Percentiles rank a stretch among this genome's conserved stretches.
These are phyloP conservation scores for Botrylloides violaceus DNA, from an alignment of 23 tunicate species.

Conservation along the genomic window DNA sequence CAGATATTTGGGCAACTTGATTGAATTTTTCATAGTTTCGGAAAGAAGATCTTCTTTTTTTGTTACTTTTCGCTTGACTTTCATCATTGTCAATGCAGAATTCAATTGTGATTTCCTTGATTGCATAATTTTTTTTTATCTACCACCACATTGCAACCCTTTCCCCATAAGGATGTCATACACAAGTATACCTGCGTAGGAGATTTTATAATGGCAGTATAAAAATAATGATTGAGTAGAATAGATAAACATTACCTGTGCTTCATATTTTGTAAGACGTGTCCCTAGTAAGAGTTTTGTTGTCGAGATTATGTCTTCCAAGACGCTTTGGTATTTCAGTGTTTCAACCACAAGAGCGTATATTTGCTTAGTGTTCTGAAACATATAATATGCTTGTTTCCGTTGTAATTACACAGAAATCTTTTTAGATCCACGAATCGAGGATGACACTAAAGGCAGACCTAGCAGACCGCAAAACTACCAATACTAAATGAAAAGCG, in stretches of 20 bases:
- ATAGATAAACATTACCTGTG: slow-evolving; percentile 2
- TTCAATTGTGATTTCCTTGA: slow-evolving; percentile 48
- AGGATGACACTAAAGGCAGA: no score
- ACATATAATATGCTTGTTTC: no score
- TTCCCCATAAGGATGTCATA: slow-evolving; percentile 83
- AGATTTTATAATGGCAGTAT: neutral
- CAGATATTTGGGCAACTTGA: slow-evolving; percentile 44
- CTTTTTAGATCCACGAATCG: no score
- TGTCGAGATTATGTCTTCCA: slow-evolving; percentile 52
- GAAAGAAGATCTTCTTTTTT: slow-evolving; percentile 37
- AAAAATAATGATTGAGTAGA: no score
- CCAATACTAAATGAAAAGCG: no score
- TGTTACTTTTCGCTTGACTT: slow-evolving; percentile 59
- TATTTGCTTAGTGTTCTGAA: slow-evolving; percentile 55
- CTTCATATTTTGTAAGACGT: slow-evolving; percentile 10
- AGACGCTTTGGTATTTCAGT: slow-evolving; percentile 43
- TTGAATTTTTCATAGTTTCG: neutral
- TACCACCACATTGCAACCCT: slow-evolving; percentile 73
- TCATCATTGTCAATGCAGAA: slow-evolving; percentile 61
- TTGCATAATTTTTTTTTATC: slow-evolving; percentile 31
- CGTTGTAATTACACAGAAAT: no score
- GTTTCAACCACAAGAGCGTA: slow-evolving; percentile 86
- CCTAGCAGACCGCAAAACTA: no score
- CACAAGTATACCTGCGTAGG: slow-evolving; percentile 22
- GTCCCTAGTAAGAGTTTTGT: slow-evolving; percentile 36